A percentile compares a stretch with the other conserved stretches of the same genome.
Conservation (phyloP, 2,888 invertebrate species). For the Drosophila imparisetae region DNA sequence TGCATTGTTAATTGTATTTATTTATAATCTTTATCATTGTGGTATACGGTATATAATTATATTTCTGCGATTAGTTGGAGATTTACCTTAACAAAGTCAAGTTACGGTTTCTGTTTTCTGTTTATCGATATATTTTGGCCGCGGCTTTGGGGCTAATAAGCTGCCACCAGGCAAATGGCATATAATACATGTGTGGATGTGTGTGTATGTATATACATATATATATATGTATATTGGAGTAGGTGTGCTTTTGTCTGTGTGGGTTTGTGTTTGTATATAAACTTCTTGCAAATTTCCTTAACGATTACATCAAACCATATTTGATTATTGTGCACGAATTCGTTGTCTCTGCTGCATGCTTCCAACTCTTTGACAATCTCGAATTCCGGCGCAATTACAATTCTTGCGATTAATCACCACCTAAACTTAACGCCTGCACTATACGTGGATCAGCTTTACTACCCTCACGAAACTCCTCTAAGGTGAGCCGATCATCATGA, state of each 20-base stretch:
- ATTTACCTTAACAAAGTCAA: conserved; percentile 40
- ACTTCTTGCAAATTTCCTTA: conserved; percentile 35
- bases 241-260: conserved; percentile 7
- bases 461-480: conserved; percentile 99
- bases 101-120: conserved; percentile 17
- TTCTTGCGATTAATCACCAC: conserved; percentile 94
- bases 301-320: conserved; percentile 38
- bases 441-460: conserved; percentile 99
- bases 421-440: conserved; percentile 96
- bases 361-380: conserved; percentile 89
- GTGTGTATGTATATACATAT: conserved; percentile 16
- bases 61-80: conserved; percentile 54
- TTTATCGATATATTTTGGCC: conserved; percentile 36
- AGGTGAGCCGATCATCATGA: conserved; percentile 94
- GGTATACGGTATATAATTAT: conserved; percentile 23
- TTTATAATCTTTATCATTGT: conserved; percentile 18
- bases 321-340: conserved; percentile 55
- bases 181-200: conserved; percentile 36
- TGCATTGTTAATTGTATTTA: conserved; percentile 26
- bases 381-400: conserved; percentile 86
- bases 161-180: conserved; percentile 47
- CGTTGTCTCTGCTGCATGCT: conserved; percentile 54
- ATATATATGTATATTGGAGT: conserved; percentile 6
- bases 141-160: conserved; percentile 58
- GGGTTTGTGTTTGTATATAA: conserved; percentile 19